Base-by-base conservation (phyloP, 2,888 invertebrate genomes). In the Hecatera dysodea region DNA sequence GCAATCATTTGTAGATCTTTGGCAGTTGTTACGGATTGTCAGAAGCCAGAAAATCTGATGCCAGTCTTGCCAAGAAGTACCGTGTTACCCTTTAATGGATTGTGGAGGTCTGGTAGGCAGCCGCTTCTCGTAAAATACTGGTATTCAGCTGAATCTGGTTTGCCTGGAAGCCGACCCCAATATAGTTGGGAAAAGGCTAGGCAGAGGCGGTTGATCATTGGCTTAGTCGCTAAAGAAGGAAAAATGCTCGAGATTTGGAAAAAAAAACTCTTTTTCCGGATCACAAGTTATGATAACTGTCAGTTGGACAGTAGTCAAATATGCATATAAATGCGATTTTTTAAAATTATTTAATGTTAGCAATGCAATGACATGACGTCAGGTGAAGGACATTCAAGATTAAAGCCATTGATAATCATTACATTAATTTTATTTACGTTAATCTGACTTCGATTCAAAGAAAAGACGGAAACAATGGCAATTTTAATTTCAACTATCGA, bases 301-400 rank as follows among this genome's bases (percentile, higher is more conserved):
- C 24, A 24, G 7, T 50, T 50, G 24, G 11, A 24, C 24, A 15
- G 15, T 50, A 50, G 15, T 50, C 24, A 50, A 50, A 50, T 24
- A 50, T 50, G 24, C 22, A 24, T 24, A 24, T 24, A 15, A 29
- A 52, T 24, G 52, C 24, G 4, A 22, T 17, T 15, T 15, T 1
- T 24, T 17, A n/a, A n/a, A n/a, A n/a, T 9, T 29, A 29, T 53
- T 9, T 53, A 12, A 11, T n/a, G 19, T 53, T 8, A 24, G 24
- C 11, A 29, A 11, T 29, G 5, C 29, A n/a, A 53, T 12, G 2
- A 22, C 39, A 17, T 39, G 17, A 17, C 12, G 29, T 12, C 1
- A 55, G 36, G 22, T 57, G 22, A 57, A 22, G 36, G 36, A 5
- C 39, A 17, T 17, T 57, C 57, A 57, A 57, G 57, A 39, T n/a